phyloP scores from a whole-genome alignment of 2,113 vertebrate species.

The Barbus barbus region DNA sequence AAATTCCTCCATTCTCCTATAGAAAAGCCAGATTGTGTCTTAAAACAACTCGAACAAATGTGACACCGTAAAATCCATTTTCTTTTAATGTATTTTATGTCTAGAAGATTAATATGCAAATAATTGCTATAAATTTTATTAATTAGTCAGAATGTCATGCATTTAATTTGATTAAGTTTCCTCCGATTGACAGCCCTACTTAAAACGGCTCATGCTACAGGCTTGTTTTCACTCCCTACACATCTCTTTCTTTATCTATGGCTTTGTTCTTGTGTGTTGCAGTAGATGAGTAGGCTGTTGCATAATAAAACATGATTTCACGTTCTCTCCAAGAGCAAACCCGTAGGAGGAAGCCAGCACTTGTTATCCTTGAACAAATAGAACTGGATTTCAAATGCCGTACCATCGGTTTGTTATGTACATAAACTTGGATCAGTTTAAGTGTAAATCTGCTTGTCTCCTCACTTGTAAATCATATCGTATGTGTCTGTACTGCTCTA shows the following conservation, averaged over 20 bases:
- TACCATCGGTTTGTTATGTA: constrained; percentile 37
- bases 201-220: constrained; percentile 3
- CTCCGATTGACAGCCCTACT: background rate
- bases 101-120: constrained; percentile 5
- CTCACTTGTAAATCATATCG: background rate
- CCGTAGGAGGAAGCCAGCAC: constrained; percentile 50
- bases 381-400: constrained; percentile 39
- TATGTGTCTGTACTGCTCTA: background rate
- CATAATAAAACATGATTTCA: constrained; percentile 47
- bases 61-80: constrained; percentile 11
- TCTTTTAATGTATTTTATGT: background rate
- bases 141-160: background rate
- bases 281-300: constrained; percentile 40
- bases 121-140: background rate
- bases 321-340: constrained; percentile 34
- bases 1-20: background rate
- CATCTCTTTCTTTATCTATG: constrained; percentile 27
- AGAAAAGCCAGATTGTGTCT: background rate
- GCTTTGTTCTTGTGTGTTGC: constrained; percentile 34
- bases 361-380: constrained; percentile 50
- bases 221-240: constrained; percentile 3
- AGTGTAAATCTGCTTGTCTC: constrained; percentile 11
- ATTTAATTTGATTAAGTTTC: constrained; percentile 4
- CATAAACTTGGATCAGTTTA: constrained; percentile 26
- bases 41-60: constrained; percentile 28